Conservation (phyloP, 2,888 invertebrate species). For the Sialis fuliginosa region DNA sequence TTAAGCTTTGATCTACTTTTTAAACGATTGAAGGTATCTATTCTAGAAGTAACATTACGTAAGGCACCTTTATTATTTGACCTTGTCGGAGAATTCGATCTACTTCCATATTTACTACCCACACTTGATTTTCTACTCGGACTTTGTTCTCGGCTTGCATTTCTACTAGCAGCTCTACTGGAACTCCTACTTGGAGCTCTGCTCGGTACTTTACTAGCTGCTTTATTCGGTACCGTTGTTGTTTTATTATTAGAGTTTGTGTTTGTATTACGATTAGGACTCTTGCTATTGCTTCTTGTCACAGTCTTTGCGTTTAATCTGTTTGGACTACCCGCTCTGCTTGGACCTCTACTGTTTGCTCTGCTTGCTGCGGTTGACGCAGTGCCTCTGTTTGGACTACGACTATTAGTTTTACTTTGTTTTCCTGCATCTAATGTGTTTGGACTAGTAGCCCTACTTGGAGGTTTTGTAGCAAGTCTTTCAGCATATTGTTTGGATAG, state of each 20-base stretch:
- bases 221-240: not conserved
- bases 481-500: not conserved
- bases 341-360: not conserved
- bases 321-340: not conserved
- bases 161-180: constrained; percentile 1
- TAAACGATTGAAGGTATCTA: constrained; percentile 21
- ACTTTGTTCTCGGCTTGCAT: constrained; percentile 19
- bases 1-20: not conserved
- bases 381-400: not conserved
- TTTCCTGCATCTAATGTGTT: not conserved
- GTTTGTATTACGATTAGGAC: too few species aligned
- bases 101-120: not conserved
- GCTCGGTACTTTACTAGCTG: not conserved
- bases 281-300: too few species aligned
- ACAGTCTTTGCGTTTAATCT: not conserved
- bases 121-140: constrained; percentile 13
- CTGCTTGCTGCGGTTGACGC: not conserved
- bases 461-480: not conserved
- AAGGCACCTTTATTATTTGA: constrained; percentile 15
- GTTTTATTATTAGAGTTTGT: too few species aligned
- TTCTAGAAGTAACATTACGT: constrained; percentile 23
- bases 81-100: constrained; percentile 17
- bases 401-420: not conserved
- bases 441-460: not conserved
- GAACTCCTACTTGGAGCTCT: not conserved